Base-by-base conservation (phyloP, 1,140 invertebrate species). In the Chrysoperla carnea region DNA sequence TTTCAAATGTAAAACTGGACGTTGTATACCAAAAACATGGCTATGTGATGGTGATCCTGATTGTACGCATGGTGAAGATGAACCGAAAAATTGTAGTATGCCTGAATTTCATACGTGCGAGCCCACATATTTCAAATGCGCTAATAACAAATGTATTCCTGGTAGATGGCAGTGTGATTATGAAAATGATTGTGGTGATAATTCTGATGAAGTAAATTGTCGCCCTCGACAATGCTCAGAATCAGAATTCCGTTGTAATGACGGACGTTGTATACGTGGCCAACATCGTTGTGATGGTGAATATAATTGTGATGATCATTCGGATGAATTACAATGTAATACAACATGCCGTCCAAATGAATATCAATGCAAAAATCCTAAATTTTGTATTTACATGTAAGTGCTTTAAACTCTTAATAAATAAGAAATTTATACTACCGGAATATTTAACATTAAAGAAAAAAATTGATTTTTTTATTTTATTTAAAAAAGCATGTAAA, bases 1-100 rank as follows among this genome's bases (percentile, higher is more conserved):
- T 44, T 61, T 61, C 48, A 52, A 59, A 39, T 65, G 60, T 43
- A 56, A 51, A 15, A 70, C 68, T 9, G 78, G 78, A 1, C 70
- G 79, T 23, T 92, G 87, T 57, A 83, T 92, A 49, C 84, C 86
- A 4, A 60, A 67, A 33, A 64, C 77, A 12, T 91, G 86, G 86
- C 69, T 76, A 37, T 92, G 88, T 61, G 85, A 88, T 57, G 75
- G 71, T 2, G 73, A 77, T 52, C 57, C 58, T 7, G 84, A 87
- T 56, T 87, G 83, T 53, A 66, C 68, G 0, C 66, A 68, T 40
- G 69, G 69, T 14, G 81, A 83, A 58, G 82, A 85, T 55, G 82
- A 85, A 56, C 68, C 69, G 4, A 40, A 55, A 9, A 64, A 63
- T 40, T 78, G 78, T 50, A 67, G 65, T 42, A 59, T 66, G 17